A percentile compares a stretch with the other conserved stretches of the same genome.
Evolutionary conservation across 2,797 vertebrate genomes (phyloP).

Genomic region (Dicrostonyx torquatus): DNA sequence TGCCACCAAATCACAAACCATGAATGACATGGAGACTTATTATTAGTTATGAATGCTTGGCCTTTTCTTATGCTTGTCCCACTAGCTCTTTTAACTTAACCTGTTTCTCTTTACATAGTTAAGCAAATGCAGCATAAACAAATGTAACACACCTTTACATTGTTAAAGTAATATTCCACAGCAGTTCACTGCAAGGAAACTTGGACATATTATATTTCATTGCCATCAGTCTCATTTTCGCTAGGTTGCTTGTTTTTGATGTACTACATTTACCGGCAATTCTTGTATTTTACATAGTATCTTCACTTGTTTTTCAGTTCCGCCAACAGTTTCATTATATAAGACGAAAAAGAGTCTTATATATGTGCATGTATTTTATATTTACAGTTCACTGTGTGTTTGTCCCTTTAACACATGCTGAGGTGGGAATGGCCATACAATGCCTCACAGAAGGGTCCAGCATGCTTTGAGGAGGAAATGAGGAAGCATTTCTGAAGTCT

Average conservation of each 20-base stretch:
- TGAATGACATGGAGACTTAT: background rate
- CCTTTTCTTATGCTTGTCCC: background rate
- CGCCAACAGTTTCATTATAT: background rate
- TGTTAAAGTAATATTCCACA: background rate
- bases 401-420: background rate
- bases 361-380: background rate
- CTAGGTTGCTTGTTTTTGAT: background rate
- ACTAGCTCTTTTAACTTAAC: background rate
- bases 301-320: background rate
- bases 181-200: background rate
- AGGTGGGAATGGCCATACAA: background rate
- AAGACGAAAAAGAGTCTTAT: background rate
- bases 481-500: background rate
- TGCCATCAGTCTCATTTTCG: background rate
- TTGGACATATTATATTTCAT: constrained; percentile 16
- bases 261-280: background rate
- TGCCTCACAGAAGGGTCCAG: background rate
- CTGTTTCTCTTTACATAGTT: background rate
- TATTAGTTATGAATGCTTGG: background rate
- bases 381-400: background rate
- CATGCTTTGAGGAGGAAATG: background rate
- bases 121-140: background rate
- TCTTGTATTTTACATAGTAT: constrained; percentile 4
- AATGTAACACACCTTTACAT: background rate
- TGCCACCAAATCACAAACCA: background rate